A percentile compares a stretch with the other conserved stretches of the same genome.
Evolutionary conservation across 2,888 invertebrate species (phyloP).

Genomic region (Stomorhina lunata): DNA sequence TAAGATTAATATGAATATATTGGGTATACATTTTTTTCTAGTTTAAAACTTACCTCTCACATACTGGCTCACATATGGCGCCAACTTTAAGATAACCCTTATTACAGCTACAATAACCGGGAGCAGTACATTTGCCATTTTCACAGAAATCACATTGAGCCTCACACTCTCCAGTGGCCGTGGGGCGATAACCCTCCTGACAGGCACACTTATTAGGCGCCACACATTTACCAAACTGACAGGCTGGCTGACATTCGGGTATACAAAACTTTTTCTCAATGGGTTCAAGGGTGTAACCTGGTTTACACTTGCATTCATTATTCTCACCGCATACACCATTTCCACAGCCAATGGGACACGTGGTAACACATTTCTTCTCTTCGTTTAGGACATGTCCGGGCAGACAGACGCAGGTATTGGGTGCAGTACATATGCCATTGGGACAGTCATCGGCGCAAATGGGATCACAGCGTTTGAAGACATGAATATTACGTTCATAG

Average conservation of each 20-base stretch:
- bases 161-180: conserved; percentile 73
- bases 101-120: conserved; percentile 83
- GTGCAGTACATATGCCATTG: conserved; percentile 81
- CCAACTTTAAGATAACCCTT: conserved; percentile 81
- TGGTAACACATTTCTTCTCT: conserved; percentile 82
- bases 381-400: conserved; percentile 77
- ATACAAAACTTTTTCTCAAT: conserved; percentile 73
- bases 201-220: conserved; percentile 75
- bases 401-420: conserved; percentile 80
- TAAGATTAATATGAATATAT: neutral
- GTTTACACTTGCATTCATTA: conserved; percentile 75
- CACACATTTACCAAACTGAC: conserved; percentile 73
- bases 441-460: conserved; percentile 80
- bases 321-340: conserved; percentile 79
- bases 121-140: conserved; percentile 83
- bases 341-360: conserved; percentile 86
- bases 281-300: conserved; percentile 77
- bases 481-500: conserved; percentile 84
- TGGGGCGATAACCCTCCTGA: conserved; percentile 71
- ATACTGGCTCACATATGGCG: conserved; percentile 76
- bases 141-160: conserved; percentile 79
- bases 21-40: neutral
- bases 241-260: conserved; percentile 76
- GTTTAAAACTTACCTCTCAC: conserved; percentile 71
- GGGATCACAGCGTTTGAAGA: conserved; percentile 80